Percentiles rank a stretch among this genome's conserved stretches.
Evolutionary conservation across 1,140 invertebrate genomes (phyloP).

Genomic region (Nephila pilipes): DNA sequence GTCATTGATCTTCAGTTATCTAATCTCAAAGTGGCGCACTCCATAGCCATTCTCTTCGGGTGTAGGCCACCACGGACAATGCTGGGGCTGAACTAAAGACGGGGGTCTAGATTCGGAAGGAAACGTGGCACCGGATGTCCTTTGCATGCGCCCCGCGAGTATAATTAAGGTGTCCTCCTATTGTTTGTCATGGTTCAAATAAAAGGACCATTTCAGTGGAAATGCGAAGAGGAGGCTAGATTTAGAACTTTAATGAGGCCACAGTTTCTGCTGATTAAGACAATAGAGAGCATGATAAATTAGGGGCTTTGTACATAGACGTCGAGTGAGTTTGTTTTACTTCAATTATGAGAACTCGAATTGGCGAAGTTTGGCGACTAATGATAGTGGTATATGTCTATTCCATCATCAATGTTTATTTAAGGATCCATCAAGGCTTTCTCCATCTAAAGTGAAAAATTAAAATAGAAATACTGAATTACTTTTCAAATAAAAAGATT

Average conservation of each 20-base stretch:
- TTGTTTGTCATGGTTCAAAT: conserved; percentile 18
- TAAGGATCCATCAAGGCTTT: no score
- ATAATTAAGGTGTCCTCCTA: background rate
- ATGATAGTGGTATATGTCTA: background rate
- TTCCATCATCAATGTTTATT: no score
- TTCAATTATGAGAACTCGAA: conserved; percentile 3
- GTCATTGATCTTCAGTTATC: background rate
- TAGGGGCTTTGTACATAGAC: background rate
- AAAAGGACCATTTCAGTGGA: conserved; percentile 17
- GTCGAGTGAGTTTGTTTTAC: conserved; percentile 33
- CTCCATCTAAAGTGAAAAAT: no score
- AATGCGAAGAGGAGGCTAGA: background rate
- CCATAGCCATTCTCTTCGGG: background rate
- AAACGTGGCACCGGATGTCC: conserved; percentile 43
- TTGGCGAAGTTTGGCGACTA: background rate
- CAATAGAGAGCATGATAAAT: conserved; percentile 47
- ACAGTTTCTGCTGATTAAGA: conserved; percentile 59
- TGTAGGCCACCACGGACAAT: background rate
- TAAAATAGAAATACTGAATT: no score
- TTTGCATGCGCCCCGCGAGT: background rate
- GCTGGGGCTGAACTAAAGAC: background rate
- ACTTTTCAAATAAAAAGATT: no score
- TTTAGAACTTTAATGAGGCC: conserved; percentile 37
- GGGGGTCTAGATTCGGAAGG: conserved; percentile 11
- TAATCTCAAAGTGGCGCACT: background rate